Evolutionary conservation across 2,113 vertebrate species (phyloP), one percentile per base, ranked within the genome.

Genomic region (Hippocampus zosterae): DNA sequence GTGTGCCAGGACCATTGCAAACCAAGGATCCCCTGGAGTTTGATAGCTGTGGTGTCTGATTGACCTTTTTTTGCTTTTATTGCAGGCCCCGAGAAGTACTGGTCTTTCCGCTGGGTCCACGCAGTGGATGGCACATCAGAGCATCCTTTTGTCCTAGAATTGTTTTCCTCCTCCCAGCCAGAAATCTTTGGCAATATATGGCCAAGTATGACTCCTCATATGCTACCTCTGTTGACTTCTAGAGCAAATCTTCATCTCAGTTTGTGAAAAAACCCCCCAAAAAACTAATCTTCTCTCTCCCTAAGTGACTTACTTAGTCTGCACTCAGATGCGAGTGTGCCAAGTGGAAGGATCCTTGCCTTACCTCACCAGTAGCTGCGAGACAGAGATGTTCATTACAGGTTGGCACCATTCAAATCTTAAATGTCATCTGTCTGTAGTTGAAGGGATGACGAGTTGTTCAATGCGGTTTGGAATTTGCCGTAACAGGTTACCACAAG

Each of bases 141-240:
- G 1, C 82, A 86, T 0, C 94, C 94, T 1, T 96, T 98, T 75
- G 91, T 97, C 70, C 79, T 98, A 83, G 93, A 98, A 89, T 84
- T 98, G 60, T 99, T 96, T 90, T 93, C 95, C 59, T 93, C 94
- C 62, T 98, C 96, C 72, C 95, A 96, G 77, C 94, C 95, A 25
- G 93, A 96, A 72, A 89, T 97, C 77, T 98, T 98, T 89, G 92
- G 89, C 80, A 84, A n/a, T 40, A 93, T 98, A 73, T 92, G 88
- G 71, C 94, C 96, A 77, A 95, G 96, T 97, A 93, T 84, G 90
- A 67, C 27, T 2, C 7, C 44, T 25, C 27, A 1, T 55, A 12
- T 19, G 19, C 40, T 1, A 6, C 13, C 15, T 23, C 19, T 63
- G 55, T 13, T 72, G 44, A 9, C 6, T 27, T 27, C 19, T 25